A percentile compares a stretch with the other conserved stretches of the same genome.
Evolutionary conservation across 1,140 invertebrate genomes (phyloP).

Genomic region (Dinoponera quadriceps): DNA sequence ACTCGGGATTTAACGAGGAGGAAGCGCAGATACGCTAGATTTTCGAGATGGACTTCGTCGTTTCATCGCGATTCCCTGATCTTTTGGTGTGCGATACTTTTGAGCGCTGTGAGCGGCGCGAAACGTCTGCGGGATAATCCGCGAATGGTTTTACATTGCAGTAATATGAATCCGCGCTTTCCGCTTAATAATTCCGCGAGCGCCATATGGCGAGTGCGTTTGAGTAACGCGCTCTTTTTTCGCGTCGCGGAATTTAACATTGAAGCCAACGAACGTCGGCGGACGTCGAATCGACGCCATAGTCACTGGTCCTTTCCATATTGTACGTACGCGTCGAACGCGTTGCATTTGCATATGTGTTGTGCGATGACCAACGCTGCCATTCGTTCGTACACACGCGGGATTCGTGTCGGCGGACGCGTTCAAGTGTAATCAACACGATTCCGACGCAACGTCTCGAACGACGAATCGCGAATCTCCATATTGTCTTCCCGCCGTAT

Average conservation of each 20-base stretch:
- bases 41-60: too few relatives aligned
- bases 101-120: too few relatives aligned
- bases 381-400: conserved; percentile 26
- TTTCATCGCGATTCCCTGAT: background rate
- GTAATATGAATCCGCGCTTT: background rate
- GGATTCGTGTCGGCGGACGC: conserved; percentile 15
- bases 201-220: background rate
- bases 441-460: background rate
- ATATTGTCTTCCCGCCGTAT: too few relatives aligned
- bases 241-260: conserved; percentile 26
- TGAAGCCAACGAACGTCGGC: background rate
- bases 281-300: conserved; percentile 22
- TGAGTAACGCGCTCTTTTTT: conserved; percentile 2
- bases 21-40: too few relatives aligned
- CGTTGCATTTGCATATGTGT: conserved; percentile 32
- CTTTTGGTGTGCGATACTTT: too few relatives aligned
- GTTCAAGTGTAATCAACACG: conserved; percentile 31
- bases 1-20: too few relatives aligned
- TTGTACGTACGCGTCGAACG: conserved; percentile 17
- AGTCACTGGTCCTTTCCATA: conserved; percentile 31
- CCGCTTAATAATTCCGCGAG: background rate
- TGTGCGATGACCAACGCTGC: conserved; percentile 13
- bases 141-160: background rate
- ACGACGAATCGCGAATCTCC: too few relatives aligned
- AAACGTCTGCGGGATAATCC: too few relatives aligned